Evolutionary conservation across 2,113 vertebrate genomes (phyloP).

Genomic region (Sinocyclocheilus maitianheensis): DNA sequence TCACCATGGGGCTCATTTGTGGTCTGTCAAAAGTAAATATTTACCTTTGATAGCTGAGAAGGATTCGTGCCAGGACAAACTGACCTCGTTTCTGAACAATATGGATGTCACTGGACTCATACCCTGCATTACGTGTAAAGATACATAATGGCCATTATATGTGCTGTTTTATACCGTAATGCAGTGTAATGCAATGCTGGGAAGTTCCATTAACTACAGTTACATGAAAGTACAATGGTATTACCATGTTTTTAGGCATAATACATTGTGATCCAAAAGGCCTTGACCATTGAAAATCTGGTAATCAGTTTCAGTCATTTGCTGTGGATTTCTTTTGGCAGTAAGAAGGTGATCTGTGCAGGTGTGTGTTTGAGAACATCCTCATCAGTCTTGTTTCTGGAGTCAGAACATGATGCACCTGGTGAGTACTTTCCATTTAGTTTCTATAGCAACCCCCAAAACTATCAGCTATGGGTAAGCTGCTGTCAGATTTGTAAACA

Average conservation of each 20-base stretch:
- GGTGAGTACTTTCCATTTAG: background rate
- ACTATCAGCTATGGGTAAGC: background rate
- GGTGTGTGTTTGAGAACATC: background rate
- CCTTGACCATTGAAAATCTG: background rate
- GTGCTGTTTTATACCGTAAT: background rate
- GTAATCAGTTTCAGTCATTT: background rate
- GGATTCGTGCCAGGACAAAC: constrained; percentile 21
- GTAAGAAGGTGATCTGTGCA: background rate
- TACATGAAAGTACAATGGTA: background rate
- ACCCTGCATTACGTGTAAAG: background rate
- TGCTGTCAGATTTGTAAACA: background rate
- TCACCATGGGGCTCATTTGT: background rate
- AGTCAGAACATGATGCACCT: constrained; percentile 24
- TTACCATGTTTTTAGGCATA: background rate
- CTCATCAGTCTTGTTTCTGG: constrained; percentile 1
- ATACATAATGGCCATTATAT: background rate
- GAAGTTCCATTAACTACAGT: background rate
- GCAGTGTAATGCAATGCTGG: background rate
- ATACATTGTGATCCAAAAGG: background rate
- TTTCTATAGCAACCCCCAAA: constrained; percentile 23
- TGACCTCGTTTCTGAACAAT: background rate
- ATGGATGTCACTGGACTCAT: background rate
- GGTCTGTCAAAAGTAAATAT: constrained; percentile 24
- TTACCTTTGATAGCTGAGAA: constrained; percentile 26
- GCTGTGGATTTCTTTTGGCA: background rate